phyloP scores from a whole-genome alignment of 2,113 vertebrate genomes.

The Conger conger region DNA sequence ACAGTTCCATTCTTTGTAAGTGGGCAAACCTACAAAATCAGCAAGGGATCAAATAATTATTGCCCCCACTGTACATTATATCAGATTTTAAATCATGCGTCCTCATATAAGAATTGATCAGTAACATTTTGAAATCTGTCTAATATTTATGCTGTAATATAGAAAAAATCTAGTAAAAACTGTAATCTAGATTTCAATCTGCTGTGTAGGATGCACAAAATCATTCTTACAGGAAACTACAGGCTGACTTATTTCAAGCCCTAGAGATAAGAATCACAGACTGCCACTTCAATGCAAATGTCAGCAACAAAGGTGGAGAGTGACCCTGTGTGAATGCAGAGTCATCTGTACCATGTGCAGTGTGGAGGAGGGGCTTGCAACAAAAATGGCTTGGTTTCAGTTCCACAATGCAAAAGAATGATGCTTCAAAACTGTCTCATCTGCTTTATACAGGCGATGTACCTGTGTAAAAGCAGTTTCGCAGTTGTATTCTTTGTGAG shows the following conservation, averaged over 20 bases:
- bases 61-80: no score
- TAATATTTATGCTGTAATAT: no score
- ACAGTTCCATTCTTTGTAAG: no score
- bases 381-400: neutral
- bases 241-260: conserved; percentile 1
- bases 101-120: neutral
- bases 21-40: no score
- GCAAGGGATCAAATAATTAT: no score
- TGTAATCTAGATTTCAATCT: neutral
- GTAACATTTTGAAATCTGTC: neutral
- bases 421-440: neutral
- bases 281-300: neutral
- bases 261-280: neutral
- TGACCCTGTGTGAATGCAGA: neutral
- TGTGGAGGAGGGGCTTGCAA: neutral
- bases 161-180: no score
- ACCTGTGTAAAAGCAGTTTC: no score
- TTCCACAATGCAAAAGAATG: neutral
- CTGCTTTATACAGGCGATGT: no score
- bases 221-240: neutral
- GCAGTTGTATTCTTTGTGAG: no score
- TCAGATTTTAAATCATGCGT: neutral
- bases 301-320: neutral
- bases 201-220: neutral
- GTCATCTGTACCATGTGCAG: neutral